These are phyloP conservation scores for Pachydiplax longipennis DNA, from an alignment of 2,888 invertebrate genomes.

Conservation along the genomic window DNA sequence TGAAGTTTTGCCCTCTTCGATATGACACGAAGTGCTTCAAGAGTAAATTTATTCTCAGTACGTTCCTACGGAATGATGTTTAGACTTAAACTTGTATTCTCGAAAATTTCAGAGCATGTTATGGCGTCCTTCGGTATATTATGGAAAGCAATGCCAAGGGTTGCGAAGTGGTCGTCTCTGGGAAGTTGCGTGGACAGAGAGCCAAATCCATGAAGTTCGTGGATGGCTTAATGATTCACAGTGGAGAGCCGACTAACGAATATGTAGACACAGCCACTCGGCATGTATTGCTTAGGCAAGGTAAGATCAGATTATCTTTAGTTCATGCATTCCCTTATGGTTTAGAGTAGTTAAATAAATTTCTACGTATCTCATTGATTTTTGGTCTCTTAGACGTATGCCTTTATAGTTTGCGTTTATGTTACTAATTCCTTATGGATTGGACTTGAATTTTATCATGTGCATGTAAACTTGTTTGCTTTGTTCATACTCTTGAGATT, in stretches of 20 bases:
- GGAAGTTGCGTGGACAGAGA: conserved; percentile 97
- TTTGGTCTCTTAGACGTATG: too few species aligned
- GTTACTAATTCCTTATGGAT: too few species aligned
- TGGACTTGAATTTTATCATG: too few species aligned
- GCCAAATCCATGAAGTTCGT: conserved; percentile 99
- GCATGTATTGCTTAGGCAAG: conserved; percentile 96
- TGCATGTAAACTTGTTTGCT: too few species aligned
- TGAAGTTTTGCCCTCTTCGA: too few species aligned
- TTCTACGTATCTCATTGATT: too few species aligned
- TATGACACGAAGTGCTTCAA: too few species aligned
- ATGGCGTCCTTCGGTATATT: conserved; percentile 97
- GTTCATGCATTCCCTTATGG: too few species aligned
- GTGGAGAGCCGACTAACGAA: conserved; percentile 97
- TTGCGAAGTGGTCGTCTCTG: conserved; percentile 98
- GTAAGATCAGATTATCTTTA: conserved; percentile 60
- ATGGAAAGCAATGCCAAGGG: conserved; percentile 98
- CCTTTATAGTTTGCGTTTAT: too few species aligned
- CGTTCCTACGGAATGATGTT: not conserved
- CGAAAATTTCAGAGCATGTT: conserved; percentile 78
- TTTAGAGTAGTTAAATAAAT: too few species aligned
- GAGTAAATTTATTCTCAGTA: too few species aligned
- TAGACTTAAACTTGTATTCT: not conserved
- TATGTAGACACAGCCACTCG: conserved; percentile 98
- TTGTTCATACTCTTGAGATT: too few species aligned
- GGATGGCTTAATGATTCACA: conserved; percentile 99